A percentile compares a stretch with the other conserved stretches of the same genome.
phyloP scores from a whole-genome alignment of 2,888 invertebrate genomes.

The Scaptomyza reducta region DNA sequence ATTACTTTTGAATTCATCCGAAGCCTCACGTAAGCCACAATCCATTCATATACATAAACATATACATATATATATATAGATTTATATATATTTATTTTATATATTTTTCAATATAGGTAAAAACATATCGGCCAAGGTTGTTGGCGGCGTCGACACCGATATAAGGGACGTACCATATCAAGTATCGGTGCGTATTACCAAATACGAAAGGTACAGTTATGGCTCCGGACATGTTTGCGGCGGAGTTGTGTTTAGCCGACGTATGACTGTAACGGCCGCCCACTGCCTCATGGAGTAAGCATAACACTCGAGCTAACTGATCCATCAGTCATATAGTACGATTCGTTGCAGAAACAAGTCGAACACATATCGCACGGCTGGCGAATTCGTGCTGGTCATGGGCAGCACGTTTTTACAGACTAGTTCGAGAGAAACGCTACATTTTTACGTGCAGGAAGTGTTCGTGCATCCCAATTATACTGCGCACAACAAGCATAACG shows the following conservation, averaged over 20 bases:
- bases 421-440: conserved; percentile 33
- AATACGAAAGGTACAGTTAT: conserved; percentile 30
- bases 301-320: no score
- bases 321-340: no score
- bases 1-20: no score
- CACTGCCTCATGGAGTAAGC: conserved; percentile 63
- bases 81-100: no score
- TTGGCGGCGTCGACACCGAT: conserved; percentile 66
- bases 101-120: conserved; percentile 24
- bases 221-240: conserved; percentile 79
- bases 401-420: conserved; percentile 56
- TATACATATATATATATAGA: no score
- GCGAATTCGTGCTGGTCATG: conserved; percentile 69
- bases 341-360: conserved; percentile 41
- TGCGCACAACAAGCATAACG: conserved; percentile 46
- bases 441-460: conserved; percentile 64
- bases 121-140: conserved; percentile 72
- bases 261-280: conserved; percentile 73
- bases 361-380: conserved; percentile 35
- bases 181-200: conserved; percentile 72
- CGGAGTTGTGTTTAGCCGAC: conserved; percentile 68
- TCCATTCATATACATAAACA: no score
- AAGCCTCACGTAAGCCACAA: no score
- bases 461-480: conserved; percentile 57
- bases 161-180: conserved; percentile 60